These are phyloP conservation scores for Tyrophagus putrescentiae DNA, from an alignment of 1,140 invertebrate genomes.

Conservation along the genomic window DNA sequence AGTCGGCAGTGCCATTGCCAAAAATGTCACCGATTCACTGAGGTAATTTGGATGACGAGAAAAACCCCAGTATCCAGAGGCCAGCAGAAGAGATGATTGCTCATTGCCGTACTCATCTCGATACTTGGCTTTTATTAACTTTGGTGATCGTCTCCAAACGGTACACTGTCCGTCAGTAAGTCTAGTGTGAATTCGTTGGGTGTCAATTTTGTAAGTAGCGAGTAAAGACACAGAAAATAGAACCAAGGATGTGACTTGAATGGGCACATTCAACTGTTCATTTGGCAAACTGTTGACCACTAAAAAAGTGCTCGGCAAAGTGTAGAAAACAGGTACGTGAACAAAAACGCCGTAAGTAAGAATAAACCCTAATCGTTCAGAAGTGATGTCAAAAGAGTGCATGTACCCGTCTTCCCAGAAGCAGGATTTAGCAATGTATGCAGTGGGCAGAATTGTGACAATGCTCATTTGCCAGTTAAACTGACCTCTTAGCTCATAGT, in stretches of 20 bases:
- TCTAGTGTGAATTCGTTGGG: constrained; percentile 32
- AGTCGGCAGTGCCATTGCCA: constrained; percentile 39
- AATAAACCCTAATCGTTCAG: no score
- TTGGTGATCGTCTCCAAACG: constrained; percentile 35
- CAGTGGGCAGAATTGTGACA: no score
- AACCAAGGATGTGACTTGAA: neutral
- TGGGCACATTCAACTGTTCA: neutral
- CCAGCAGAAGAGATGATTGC: constrained; percentile 35
- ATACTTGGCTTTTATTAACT: constrained; percentile 32
- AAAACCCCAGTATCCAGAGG: constrained; percentile 45
- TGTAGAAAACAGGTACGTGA: constrained; percentile 30
- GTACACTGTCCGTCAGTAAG: constrained; percentile 32
- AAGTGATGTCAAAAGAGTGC: no score
- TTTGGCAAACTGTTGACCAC: constrained; percentile 2
- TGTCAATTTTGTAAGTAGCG: constrained; percentile 37
- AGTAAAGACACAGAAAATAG: constrained; percentile 30
- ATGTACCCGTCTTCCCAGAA: no score
- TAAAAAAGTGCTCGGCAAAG: neutral
- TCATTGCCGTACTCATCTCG: constrained; percentile 29
- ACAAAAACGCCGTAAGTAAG: no score
- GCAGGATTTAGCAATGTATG: no score
- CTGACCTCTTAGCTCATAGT: no score
- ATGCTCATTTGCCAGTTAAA: no score
- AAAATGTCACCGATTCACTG: constrained; percentile 39
- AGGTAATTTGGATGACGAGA: constrained; percentile 46